These are phyloP conservation scores for Caenorhabditis afra DNA, from an alignment of 2,888 invertebrate genomes.

Conservation along the genomic window DNA sequence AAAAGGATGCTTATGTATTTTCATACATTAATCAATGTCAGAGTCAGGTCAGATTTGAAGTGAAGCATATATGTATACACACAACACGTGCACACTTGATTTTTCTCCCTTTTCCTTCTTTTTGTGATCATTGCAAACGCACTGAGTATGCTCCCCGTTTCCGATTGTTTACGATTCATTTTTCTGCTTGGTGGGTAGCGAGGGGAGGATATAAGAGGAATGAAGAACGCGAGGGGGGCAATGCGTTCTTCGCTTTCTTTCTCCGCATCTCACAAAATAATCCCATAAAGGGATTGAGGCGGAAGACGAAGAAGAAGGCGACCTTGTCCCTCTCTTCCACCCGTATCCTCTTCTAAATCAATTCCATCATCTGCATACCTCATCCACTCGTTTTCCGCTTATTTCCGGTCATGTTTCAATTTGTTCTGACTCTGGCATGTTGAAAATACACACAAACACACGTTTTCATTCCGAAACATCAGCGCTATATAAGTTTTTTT, in stretches of 20 bases:
- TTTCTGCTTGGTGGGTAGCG: not conserved
- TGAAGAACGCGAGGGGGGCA: not conserved
- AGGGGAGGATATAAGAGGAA: constrained; percentile 8
- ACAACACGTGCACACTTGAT: constrained; percentile 12
- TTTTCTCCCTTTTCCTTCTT: not conserved
- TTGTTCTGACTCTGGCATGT: not conserved
- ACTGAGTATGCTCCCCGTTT: constrained; percentile 22
- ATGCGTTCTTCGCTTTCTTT: too few relatives aligned
- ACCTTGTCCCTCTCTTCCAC: constrained; percentile 36
- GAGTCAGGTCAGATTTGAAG: constrained; percentile 49
- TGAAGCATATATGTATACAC: constrained; percentile 6
- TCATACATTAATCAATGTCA: constrained; percentile 47
- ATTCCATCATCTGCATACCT: constrained; percentile 8
- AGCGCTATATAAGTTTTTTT: not conserved
- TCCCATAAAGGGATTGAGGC: constrained; percentile 53
- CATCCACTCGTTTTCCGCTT: constrained; percentile 2
- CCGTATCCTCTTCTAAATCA: constrained; percentile 15
- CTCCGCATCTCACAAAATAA: constrained; percentile 23
- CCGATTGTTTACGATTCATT: constrained; percentile 36
- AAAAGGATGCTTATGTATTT: constrained; percentile 49
- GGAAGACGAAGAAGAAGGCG: constrained; percentile 6
- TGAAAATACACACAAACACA: not conserved
- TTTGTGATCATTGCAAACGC: not conserved
- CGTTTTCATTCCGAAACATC: constrained; percentile 1
- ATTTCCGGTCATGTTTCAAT: constrained; percentile 27